Evolutionary conservation across 2,113 vertebrate genomes (phyloP).

Genomic region (Hystrix cristata): DNA sequence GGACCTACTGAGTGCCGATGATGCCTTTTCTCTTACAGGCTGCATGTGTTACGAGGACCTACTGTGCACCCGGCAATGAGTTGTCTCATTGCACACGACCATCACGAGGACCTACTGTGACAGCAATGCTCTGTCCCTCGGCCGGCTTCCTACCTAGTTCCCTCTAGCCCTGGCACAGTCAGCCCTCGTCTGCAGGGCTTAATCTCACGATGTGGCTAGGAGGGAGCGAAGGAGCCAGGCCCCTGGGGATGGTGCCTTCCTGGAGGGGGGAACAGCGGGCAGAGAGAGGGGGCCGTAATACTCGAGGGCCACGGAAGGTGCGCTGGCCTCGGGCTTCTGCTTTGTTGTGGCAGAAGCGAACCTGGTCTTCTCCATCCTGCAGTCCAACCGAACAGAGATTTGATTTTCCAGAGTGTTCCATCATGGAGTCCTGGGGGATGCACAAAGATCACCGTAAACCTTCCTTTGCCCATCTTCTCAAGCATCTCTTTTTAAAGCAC

Average conservation of each 20-base stretch:
- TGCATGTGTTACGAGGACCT: neutral
- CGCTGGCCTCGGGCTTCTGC: neutral
- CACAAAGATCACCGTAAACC: conserved; percentile 37
- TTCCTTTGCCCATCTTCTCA: conserved; percentile 53
- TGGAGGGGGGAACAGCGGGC: neutral
- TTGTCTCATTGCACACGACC: neutral
- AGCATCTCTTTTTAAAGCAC: neutral
- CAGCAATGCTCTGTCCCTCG: neutral
- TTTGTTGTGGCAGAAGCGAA: neutral
- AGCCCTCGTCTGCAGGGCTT: neutral
- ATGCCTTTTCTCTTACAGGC: neutral
- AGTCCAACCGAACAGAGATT: neutral
- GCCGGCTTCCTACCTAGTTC: neutral
- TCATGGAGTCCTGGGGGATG: neutral
- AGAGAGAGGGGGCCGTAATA: neutral
- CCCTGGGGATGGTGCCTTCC: rapidly evolving
- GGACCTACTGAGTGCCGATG: neutral
- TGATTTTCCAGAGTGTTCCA: neutral
- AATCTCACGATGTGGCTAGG: neutral
- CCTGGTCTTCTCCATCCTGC: conserved; percentile 45
- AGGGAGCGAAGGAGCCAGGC: neutral
- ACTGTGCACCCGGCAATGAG: neutral
- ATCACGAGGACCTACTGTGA: neutral
- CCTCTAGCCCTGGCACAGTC: neutral
- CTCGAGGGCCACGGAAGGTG: rapidly evolving